Evolutionary conservation across 64 coral and sea anemone species (phyloP).

Genomic region (Pachyseris speciosa): DNA sequence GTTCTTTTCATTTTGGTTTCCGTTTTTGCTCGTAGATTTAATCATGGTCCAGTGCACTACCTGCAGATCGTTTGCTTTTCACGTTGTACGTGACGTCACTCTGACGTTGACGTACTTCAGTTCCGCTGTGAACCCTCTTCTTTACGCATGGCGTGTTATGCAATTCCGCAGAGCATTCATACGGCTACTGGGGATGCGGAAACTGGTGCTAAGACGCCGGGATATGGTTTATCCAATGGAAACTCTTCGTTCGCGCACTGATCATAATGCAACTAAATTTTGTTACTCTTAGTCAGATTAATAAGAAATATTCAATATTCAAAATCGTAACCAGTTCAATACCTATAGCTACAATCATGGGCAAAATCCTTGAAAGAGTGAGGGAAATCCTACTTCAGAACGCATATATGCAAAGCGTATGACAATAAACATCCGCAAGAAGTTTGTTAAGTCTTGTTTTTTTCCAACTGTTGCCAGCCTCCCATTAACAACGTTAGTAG

Average conservation of each 20-base stretch:
- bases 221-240: background rate
- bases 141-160: constrained; percentile 78
- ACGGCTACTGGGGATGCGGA: constrained; percentile 22
- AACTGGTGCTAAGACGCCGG: background rate
- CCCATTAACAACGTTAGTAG: no score
- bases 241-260: background rate
- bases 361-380: no score
- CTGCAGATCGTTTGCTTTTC: constrained; percentile 7
- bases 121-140: constrained; percentile 75
- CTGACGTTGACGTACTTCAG: constrained; percentile 93
- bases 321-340: no score
- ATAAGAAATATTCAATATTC: no score
- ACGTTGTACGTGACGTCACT: constrained; percentile 75
- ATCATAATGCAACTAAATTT: background rate
- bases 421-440: no score
- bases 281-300: background rate
- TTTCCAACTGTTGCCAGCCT: no score
- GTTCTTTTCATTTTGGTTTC: constrained; percentile 70
- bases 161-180: constrained; percentile 87
- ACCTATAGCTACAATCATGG: no score
- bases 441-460: no score
- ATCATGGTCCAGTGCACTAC: constrained; percentile 74
- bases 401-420: no score
- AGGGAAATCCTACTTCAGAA: no score
- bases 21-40: constrained; percentile 70